Conservation (phyloP, 2,113 vertebrate species). For the Phylloscopus trochilus region DNA sequence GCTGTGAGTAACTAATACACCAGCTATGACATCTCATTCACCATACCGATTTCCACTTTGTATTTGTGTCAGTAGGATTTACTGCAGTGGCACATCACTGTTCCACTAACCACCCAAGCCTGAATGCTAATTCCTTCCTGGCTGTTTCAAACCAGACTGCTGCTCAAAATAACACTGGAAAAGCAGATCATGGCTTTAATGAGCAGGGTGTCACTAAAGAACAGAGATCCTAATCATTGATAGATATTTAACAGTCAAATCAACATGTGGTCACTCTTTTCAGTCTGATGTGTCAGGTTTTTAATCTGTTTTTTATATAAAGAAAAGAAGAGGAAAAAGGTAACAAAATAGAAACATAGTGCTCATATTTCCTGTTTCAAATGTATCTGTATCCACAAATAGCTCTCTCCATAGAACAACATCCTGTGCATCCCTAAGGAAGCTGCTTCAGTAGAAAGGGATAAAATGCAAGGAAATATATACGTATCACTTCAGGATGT, state of each 20-base stretch:
- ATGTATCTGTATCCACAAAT: background rate
- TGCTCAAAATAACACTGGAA: background rate
- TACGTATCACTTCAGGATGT: background rate
- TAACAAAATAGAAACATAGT: background rate
- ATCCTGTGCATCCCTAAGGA: constrained; percentile 31
- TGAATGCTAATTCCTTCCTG: background rate
- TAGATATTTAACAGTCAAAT: background rate
- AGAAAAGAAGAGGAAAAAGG: background rate
- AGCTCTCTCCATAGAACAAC: background rate
- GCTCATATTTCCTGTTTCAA: constrained; percentile 16
- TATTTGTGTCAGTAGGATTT: background rate
- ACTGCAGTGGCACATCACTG: background rate
- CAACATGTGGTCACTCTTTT: background rate
- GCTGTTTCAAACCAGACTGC: background rate
- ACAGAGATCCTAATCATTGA: background rate
- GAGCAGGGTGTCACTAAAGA: background rate
- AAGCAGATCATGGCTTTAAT: background rate
- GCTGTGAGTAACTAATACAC: background rate
- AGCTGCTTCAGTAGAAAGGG: background rate
- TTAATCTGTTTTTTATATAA: background rate
- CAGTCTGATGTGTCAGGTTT: background rate
- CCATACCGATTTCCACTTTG: background rate
- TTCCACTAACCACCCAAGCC: background rate
- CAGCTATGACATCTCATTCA: background rate
- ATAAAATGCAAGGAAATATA: constrained; percentile 27